These are phyloP conservation scores for Macrosteles quadrilineatus DNA, from an alignment of 1,140 invertebrate genomes.

Conservation along the genomic window DNA sequence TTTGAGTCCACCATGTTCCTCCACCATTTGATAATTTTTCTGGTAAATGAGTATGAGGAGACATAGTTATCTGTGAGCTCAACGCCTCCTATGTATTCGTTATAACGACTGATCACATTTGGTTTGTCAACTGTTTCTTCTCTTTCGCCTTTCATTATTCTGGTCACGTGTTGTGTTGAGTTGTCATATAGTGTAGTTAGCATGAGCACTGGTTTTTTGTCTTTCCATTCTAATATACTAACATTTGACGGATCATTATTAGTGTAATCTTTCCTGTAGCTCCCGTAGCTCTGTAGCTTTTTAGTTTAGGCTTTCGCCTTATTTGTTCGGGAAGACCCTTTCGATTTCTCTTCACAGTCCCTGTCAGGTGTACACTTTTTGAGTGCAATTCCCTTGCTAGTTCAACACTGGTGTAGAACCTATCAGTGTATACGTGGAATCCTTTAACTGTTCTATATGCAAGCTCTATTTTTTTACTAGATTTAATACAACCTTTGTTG, in stretches of 20 bases:
- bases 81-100: constrained; percentile 21
- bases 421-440: constrained; percentile 22
- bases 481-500: constrained; percentile 21
- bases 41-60: constrained; percentile 2
- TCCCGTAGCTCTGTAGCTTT: background rate
- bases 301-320: constrained; percentile 22
- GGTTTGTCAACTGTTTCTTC: constrained; percentile 22
- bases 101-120: constrained; percentile 14
- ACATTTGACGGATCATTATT: constrained; percentile 26
- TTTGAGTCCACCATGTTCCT: constrained; percentile 10
- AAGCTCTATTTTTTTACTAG: constrained; percentile 16
- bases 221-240: constrained; percentile 20
- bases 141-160: constrained; percentile 22
- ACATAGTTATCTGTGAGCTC: constrained; percentile 24
- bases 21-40: constrained; percentile 24
- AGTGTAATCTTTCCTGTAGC: constrained; percentile 15
- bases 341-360: constrained; percentile 6
- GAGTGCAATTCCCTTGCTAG: constrained; percentile 14
- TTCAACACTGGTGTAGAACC: constrained; percentile 28
- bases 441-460: constrained; percentile 21
- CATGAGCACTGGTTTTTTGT: constrained; percentile 13
- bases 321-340: constrained; percentile 15
- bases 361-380: constrained; percentile 22
- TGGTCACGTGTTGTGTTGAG: background rate
- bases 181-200: constrained; percentile 23